Conservation (phyloP, 1,140 invertebrate species). For the Periplaneta americana region DNA sequence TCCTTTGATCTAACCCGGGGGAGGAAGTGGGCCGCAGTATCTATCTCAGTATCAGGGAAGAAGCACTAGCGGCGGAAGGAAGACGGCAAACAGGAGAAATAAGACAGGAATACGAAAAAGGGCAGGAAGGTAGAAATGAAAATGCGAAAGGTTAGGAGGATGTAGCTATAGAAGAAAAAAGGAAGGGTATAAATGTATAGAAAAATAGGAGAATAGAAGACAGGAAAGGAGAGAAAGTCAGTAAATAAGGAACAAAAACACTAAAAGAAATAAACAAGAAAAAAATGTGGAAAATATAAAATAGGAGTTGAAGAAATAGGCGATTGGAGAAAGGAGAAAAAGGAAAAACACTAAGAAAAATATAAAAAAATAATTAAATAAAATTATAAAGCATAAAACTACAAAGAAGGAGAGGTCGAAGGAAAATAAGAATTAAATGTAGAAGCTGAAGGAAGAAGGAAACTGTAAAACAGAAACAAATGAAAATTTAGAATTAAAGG, state of each 20-base stretch:
- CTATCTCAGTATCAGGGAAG: too few relatives aligned
- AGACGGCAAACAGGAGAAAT: not conserved
- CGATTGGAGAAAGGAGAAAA: too few relatives aligned
- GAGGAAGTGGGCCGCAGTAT: too few relatives aligned
- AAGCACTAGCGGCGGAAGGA: too few relatives aligned
- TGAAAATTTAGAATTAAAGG: too few relatives aligned
- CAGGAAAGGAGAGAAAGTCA: not conserved
- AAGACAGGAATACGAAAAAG: too few relatives aligned
- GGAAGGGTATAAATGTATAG: not conserved
- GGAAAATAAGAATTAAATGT: not conserved
- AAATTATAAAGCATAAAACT: not conserved
- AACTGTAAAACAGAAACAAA: not conserved
- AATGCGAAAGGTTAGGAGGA: too few relatives aligned
- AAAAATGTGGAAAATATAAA: not conserved
- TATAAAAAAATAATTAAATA: not conserved
- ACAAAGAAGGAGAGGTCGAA: not conserved
- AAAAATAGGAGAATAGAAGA: not conserved
- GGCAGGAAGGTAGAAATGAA: too few relatives aligned
- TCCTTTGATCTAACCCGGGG: not conserved
- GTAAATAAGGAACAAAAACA: too few relatives aligned
- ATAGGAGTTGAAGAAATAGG: too few relatives aligned
- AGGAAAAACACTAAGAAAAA: not conserved
- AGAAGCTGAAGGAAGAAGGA: not conserved
- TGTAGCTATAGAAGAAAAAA: not conserved
- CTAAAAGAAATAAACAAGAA: not conserved